A percentile compares a stretch with the other conserved stretches of the same genome.
phyloP scores from a whole-genome alignment of 2,888 invertebrate genomes.

The Adelphocoris suturalis region DNA sequence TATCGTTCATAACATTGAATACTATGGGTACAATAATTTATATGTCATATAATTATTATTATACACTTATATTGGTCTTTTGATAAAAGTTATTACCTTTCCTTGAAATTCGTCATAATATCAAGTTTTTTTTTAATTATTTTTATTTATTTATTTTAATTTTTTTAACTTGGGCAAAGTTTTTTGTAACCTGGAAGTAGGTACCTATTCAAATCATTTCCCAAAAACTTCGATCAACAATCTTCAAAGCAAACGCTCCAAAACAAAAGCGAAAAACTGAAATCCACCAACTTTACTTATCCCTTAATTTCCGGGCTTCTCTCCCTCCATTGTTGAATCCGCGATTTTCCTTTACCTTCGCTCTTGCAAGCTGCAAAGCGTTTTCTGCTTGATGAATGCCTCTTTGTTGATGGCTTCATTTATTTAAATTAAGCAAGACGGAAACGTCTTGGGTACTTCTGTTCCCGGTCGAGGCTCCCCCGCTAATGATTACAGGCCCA shows the following conservation, averaged over 20 bases:
- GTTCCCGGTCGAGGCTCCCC: conserved; percentile 15
- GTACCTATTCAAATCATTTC: neutral
- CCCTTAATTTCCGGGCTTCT: conserved; percentile 14
- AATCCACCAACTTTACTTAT: neutral
- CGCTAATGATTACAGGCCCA: conserved; percentile 57
- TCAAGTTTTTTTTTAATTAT: no score
- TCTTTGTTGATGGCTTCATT: conserved; percentile 41
- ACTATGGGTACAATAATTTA: no score
- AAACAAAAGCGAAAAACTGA: conserved; percentile 5
- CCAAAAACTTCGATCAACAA: neutral
- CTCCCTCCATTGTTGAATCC: neutral
- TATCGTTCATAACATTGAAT: no score
- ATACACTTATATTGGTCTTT: no score
- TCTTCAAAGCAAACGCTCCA: neutral
- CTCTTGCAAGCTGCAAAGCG: conserved; percentile 20
- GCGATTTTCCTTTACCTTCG: neutral
- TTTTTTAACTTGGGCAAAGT: no score
- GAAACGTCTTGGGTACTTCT: conserved; percentile 41
- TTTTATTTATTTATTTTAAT: no score
- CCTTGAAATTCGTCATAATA: no score
- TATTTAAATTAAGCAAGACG: conserved; percentile 53
- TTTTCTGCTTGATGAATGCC: conserved; percentile 46
- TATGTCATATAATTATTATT: no score
- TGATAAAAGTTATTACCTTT: no score
- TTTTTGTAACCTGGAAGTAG: no score